A percentile compares a stretch with the other conserved stretches of the same genome.
These are phyloP conservation scores for Pseudobourletiella spinata DNA, from an alignment of 1,140 invertebrate species.

Conservation along the genomic window DNA sequence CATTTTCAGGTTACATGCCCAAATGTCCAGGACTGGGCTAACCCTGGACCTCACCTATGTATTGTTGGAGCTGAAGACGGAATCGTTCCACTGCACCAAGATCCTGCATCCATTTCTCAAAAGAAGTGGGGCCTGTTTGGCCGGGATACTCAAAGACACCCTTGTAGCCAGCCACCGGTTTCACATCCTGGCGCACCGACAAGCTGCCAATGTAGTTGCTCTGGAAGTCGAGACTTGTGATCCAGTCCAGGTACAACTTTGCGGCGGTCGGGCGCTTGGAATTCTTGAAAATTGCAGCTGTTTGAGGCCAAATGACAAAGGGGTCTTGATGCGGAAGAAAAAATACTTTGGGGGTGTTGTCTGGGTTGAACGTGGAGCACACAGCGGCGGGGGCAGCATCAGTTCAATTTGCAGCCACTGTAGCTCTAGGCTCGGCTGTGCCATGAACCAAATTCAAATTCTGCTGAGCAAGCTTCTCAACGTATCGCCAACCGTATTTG, in stretches of 20 bases:
- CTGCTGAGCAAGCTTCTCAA: constrained; percentile 2
- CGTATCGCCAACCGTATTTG: not conserved
- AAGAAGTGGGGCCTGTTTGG: too few relatives aligned
- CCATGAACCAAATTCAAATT: constrained; percentile 8
- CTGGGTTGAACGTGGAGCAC: not conserved
- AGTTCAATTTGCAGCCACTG: not conserved
- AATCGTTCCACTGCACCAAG: not conserved
- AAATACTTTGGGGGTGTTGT: not conserved
- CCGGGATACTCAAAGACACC: too few relatives aligned
- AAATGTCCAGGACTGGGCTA: too few relatives aligned
- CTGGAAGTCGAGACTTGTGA: constrained; percentile 7
- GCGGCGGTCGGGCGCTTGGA: too few relatives aligned
- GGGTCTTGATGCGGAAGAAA: constrained; percentile 14
- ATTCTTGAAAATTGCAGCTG: too few relatives aligned
- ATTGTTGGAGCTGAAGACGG: too few relatives aligned
- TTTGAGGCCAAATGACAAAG: too few relatives aligned
- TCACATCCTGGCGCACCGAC: too few relatives aligned
- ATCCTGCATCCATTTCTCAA: too few relatives aligned
- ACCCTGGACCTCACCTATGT: too few relatives aligned
- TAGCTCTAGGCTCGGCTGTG: constrained; percentile 1
- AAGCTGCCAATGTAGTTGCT: not conserved
- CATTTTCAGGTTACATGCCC: not conserved
- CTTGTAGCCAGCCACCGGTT: too few relatives aligned
- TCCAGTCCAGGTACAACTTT: too few relatives aligned
- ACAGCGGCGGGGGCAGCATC: not conserved